These are phyloP conservation scores for Girardinus metallicus DNA, from an alignment of 2,797 vertebrate species.

Conservation along the genomic window DNA sequence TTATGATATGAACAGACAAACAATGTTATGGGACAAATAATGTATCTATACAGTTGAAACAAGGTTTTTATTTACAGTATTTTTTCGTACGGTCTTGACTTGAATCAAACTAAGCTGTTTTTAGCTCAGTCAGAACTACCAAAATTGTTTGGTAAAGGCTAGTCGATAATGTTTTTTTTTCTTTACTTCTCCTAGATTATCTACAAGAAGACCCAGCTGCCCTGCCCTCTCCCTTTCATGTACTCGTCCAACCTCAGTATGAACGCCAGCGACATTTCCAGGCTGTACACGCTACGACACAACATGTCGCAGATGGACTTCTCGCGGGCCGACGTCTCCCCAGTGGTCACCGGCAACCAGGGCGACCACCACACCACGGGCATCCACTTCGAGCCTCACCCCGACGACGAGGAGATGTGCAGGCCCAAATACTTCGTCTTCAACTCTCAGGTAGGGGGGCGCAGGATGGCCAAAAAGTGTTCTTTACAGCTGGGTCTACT, in stretches of 20 bases:
- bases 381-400: conserved; percentile 80
- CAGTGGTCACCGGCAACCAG: conserved; percentile 61
- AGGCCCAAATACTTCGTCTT: conserved; percentile 93
- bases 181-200: conserved; percentile 83
- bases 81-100: not conserved
- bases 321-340: conserved; percentile 73
- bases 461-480: not conserved
- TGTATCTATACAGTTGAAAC: not conserved
- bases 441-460: conserved; percentile 90
- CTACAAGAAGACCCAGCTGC: conserved; percentile 94
- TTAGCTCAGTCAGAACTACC: not conserved
- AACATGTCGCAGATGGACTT: conserved; percentile 82
- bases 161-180: not conserved
- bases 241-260: conserved; percentile 81
- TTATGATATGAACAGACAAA: not conserved
- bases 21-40: not conserved
- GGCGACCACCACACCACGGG: conserved; percentile 62
- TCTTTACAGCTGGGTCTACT: not conserved
- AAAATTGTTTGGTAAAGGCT: not conserved
- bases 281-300: conserved; percentile 76
- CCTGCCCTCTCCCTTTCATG: conserved; percentile 90
- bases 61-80: not conserved
- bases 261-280: conserved; percentile 80
- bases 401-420: conserved; percentile 85
- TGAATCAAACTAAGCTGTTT: not conserved